Conservation (phyloP, 23 tunicate genomes). For the Clavelina lepadiformis region DNA sequence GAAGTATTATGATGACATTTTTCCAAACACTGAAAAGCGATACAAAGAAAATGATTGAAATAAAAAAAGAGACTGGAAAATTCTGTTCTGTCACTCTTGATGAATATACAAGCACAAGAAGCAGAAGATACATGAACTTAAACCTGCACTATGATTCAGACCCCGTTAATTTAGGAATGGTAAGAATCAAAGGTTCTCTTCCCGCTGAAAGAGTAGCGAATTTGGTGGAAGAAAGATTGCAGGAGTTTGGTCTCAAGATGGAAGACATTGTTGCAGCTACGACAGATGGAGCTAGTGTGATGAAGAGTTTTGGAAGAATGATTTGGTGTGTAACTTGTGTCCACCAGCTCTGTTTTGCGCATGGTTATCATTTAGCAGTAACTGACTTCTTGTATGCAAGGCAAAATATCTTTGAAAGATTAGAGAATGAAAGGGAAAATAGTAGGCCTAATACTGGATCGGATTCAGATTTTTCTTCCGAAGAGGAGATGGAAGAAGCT, state of each 20-base stretch:
- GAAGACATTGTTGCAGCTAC: slow-evolving; percentile 65
- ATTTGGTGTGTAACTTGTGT: slow-evolving; percentile 29
- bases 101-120: slow-evolving; percentile 27
- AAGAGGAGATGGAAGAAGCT: slow-evolving; percentile 43
- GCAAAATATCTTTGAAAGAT: slow-evolving; percentile 23
- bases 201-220: slow-evolving; percentile 42
- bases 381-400: slow-evolving; percentile 46
- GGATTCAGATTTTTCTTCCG: slow-evolving; percentile 41
- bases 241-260: slow-evolving; percentile 39
- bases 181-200: slow-evolving; percentile 20
- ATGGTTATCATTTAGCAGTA: slow-evolving; percentile 47
- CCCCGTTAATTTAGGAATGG: slow-evolving; percentile 44
- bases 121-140: slow-evolving; percentile 42
- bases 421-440: slow-evolving; percentile 15
- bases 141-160: slow-evolving; percentile 49
- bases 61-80: slow-evolving; percentile 31
- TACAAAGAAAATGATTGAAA: slow-evolving; percentile 30
- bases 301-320: slow-evolving; percentile 67
- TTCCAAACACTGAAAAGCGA: slow-evolving; percentile 50
- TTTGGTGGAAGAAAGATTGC: slow-evolving; percentile 65
- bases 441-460: slow-evolving; percentile 23
- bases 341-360: slow-evolving; percentile 58
- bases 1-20: slow-evolving; percentile 36
- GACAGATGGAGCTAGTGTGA: slow-evolving; percentile 69
- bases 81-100: slow-evolving; percentile 45